These are phyloP conservation scores for Drosophila formosana DNA, from an alignment of 2,888 invertebrate species.

Conservation along the genomic window DNA sequence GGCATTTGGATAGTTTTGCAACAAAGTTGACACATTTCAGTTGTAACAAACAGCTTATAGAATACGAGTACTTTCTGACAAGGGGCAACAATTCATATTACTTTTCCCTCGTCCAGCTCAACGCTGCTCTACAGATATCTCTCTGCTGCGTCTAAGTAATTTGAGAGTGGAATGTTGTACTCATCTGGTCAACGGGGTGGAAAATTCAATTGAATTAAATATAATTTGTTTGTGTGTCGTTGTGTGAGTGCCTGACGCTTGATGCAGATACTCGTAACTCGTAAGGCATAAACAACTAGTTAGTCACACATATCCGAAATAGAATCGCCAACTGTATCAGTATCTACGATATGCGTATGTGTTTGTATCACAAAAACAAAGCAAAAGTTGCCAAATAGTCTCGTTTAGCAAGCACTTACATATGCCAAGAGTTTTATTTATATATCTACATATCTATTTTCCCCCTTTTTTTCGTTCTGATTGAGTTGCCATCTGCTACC, in stretches of 20 bases:
- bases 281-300: conserved; percentile 49
- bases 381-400: conserved; percentile 31
- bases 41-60: conserved; percentile 18
- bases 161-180: conserved; percentile 16
- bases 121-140: no score
- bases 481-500: conserved; percentile 38
- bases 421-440: conserved; percentile 23
- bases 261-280: conserved; percentile 19
- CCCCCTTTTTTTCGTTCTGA: conserved; percentile 10
- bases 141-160: background rate
- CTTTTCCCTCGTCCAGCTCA: background rate
- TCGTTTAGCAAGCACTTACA: conserved; percentile 18
- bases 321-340: conserved; percentile 23
- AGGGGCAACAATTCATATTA: conserved; percentile 27
- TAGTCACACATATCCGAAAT: conserved; percentile 50
- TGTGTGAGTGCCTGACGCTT: conserved; percentile 10
- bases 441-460: background rate
- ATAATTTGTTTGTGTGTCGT: conserved; percentile 27
- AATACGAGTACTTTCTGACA: conserved; percentile 3
- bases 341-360: background rate
- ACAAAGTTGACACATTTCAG: conserved; percentile 40
- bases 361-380: conserved; percentile 15
- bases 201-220: conserved; percentile 33
- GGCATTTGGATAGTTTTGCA: conserved; percentile 24
- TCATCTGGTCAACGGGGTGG: conserved; percentile 19